A percentile compares a stretch with the other conserved stretches of the same genome.
Evolutionary conservation across 2,797 vertebrate genomes (phyloP).

Genomic region (Halcyon chelicuti): DNA sequence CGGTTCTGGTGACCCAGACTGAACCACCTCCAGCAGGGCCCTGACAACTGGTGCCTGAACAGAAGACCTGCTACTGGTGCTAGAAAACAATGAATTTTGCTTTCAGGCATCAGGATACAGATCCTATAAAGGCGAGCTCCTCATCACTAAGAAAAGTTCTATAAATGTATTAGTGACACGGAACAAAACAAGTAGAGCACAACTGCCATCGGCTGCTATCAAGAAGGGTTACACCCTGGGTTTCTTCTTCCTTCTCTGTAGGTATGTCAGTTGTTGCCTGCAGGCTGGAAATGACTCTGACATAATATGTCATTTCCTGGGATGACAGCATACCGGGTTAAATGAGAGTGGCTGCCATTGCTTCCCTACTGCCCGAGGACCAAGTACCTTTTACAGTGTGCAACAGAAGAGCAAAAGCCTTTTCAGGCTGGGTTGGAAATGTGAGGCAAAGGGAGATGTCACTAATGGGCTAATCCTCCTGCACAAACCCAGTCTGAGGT

Average conservation of each 20-base stretch:
- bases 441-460: neutral
- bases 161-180: neutral
- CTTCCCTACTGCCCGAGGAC: neutral
- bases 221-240: neutral
- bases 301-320: neutral
- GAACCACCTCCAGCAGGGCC: neutral
- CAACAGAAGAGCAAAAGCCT: neutral
- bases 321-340: neutral
- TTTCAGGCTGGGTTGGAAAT: neutral
- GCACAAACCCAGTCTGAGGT: neutral
- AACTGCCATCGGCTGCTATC: neutral
- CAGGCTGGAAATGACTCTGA: conserved; percentile 15
- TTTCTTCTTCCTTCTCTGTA: neutral
- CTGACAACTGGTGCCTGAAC: neutral
- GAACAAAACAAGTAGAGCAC: neutral
- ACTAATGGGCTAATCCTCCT: neutral
- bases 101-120: neutral
- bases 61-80: neutral
- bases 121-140: neutral
- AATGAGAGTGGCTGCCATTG: neutral
- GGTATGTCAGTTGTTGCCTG: neutral
- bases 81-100: neutral
- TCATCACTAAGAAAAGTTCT: neutral
- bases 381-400: neutral
- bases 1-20: neutral